Percentiles rank a stretch among this genome's conserved stretches.
phyloP scores from a whole-genome alignment of 2,797 vertebrate genomes.

The Luscinia luscinia region DNA sequence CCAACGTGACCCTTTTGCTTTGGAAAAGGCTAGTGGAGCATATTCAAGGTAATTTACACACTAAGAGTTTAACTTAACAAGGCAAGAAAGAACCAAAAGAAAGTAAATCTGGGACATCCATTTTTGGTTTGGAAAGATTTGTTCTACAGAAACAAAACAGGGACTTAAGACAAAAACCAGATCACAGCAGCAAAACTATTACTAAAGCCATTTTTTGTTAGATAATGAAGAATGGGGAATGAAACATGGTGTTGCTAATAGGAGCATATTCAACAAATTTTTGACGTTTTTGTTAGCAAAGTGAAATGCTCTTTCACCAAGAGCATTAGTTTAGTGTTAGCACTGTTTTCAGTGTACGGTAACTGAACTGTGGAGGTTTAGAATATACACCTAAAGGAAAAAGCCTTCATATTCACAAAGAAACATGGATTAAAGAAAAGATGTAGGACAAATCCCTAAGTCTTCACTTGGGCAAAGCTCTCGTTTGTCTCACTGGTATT shows the following conservation, averaged over 20 bases:
- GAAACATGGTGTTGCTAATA: not conserved
- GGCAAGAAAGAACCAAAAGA: not conserved
- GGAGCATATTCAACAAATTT: not conserved
- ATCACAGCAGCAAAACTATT: not conserved
- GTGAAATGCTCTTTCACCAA: not conserved
- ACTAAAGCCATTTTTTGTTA: not conserved
- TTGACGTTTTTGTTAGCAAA: not conserved
- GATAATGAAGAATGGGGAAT: not conserved
- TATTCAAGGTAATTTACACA: not conserved
- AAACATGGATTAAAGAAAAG: not conserved
- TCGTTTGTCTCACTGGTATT: not conserved
- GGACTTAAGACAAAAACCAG: not conserved
- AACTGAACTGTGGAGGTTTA: not conserved
- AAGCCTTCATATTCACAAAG: not conserved
- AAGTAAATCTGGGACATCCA: not conserved
- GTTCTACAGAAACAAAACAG: not conserved
- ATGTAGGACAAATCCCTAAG: not conserved
- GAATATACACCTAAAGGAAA: not conserved
- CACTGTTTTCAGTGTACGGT: not conserved
- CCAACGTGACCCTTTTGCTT: not conserved
- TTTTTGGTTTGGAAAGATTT: not conserved
- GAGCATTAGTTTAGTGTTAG: not conserved
- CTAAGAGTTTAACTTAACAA: not conserved
- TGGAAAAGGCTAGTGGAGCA: not conserved
- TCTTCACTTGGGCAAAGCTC: not conserved